phyloP scores from a whole-genome alignment of 1,140 invertebrate genomes.

The Gryllus bimaculatus region DNA sequence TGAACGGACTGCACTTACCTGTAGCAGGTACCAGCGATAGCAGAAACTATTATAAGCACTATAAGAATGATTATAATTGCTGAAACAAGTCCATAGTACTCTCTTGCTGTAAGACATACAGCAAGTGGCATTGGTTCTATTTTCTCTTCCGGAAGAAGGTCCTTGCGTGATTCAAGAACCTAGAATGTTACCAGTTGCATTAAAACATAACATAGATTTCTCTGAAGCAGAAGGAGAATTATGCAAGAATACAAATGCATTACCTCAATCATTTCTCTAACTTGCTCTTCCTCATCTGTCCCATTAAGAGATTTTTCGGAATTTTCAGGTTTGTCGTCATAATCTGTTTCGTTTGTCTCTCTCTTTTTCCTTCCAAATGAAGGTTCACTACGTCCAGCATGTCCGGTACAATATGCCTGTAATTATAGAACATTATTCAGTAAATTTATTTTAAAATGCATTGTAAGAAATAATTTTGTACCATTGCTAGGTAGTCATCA shows the following conservation, averaged over 20 bases:
- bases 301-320: conserved; percentile 27
- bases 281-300: conserved; percentile 51
- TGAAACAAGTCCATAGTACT: conserved; percentile 68
- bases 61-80: conserved; percentile 57
- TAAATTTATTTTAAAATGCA: not conserved
- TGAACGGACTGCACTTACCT: conserved; percentile 37
- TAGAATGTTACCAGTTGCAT: conserved; percentile 24
- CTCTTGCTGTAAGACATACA: conserved; percentile 59
- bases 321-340: conserved; percentile 29
- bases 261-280: conserved; percentile 79
- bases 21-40: conserved; percentile 56
- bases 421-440: conserved; percentile 3
- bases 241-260: conserved; percentile 16
- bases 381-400: conserved; percentile 63
- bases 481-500: not conserved
- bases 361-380: conserved; percentile 63
- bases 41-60: conserved; percentile 52
- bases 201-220: not conserved
- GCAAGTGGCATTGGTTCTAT: conserved; percentile 46
- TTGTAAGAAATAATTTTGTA: not conserved
- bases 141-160: conserved; percentile 51
- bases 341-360: conserved; percentile 45
- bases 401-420: conserved; percentile 65
- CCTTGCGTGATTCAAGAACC: conserved; percentile 60
- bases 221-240: not conserved